Conservation (phyloP, 2,888 invertebrate genomes). For the Boloria selene region DNA sequence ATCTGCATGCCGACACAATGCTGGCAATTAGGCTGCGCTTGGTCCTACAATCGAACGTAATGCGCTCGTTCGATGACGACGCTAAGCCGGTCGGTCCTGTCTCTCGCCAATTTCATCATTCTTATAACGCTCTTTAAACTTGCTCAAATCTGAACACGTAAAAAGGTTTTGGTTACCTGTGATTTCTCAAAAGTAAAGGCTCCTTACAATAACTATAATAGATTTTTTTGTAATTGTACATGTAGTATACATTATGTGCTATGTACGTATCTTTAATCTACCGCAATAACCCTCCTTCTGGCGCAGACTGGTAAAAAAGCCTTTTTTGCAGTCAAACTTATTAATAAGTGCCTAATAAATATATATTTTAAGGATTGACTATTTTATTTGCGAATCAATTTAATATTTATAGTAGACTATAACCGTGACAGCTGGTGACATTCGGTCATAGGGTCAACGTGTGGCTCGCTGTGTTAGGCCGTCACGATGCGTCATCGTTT, state of each 20-base stretch:
- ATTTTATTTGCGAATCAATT: not conserved
- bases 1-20: slow-evolving; percentile 83
- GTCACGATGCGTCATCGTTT: slow-evolving; percentile 59
- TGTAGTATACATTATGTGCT: not conserved
- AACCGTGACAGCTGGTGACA: slow-evolving; percentile 37
- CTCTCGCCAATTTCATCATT: slow-evolving; percentile 45
- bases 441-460: slow-evolving; percentile 54
- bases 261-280: not conserved
- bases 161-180: slow-evolving; percentile 38
- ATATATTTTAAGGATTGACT: no score
- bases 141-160: slow-evolving; percentile 39
- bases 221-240: slow-evolving; percentile 14
- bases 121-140: slow-evolving; percentile 44
- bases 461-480: slow-evolving; percentile 51
- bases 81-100: slow-evolving; percentile 48
- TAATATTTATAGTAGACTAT: slow-evolving; percentile 3
- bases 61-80: slow-evolving; percentile 74
- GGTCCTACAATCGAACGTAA: slow-evolving; percentile 81
- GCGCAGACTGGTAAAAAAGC: no score
- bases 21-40: slow-evolving; percentile 80
- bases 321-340: not conserved
- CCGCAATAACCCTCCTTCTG: no score
- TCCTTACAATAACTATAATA: slow-evolving; percentile 29
- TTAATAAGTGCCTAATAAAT: not conserved
- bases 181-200: slow-evolving; percentile 28